A percentile compares a stretch with the other conserved stretches of the same genome.
Evolutionary conservation across 2,113 vertebrate species (phyloP).

Genomic region (Eurypyga helias): DNA sequence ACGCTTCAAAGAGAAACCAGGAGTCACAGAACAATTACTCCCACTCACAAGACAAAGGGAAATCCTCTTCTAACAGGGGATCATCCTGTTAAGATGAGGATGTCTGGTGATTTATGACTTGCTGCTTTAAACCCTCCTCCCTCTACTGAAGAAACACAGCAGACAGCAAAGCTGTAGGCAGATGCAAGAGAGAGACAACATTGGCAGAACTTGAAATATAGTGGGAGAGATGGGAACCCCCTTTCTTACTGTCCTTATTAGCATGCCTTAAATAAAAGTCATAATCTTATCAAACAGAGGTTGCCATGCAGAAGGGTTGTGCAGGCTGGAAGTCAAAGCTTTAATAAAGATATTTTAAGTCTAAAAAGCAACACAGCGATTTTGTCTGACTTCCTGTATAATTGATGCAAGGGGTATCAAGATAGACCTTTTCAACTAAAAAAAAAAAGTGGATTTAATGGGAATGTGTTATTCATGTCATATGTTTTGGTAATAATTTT

Average conservation of each 20-base stretch:
- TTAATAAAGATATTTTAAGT: conserved; percentile 25
- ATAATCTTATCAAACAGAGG: conserved; percentile 8
- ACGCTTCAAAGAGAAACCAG: conserved; percentile 63
- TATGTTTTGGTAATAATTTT: neutral
- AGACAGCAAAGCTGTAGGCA: conserved; percentile 4
- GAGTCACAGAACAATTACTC: conserved; percentile 53
- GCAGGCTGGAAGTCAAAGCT: neutral
- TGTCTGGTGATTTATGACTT: conserved; percentile 48
- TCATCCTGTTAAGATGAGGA: conserved; percentile 43
- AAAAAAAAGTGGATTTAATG: neutral
- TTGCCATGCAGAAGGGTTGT: neutral
- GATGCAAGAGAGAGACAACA: neutral
- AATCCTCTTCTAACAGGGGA: conserved; percentile 61
- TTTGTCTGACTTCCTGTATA: neutral
- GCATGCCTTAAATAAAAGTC: conserved; percentile 25
- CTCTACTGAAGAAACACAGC: neutral
- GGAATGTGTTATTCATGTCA: neutral
- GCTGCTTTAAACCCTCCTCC: conserved; percentile 32
- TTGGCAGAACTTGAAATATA: neutral
- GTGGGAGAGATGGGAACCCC: neutral
- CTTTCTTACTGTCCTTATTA: conserved; percentile 30
- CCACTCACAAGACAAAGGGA: conserved; percentile 55
- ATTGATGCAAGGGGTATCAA: neutral
- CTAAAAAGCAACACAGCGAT: neutral
- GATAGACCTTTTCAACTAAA: neutral